Conservation (phyloP, 1,140 invertebrate genomes). For the Microvelia longipes region DNA sequence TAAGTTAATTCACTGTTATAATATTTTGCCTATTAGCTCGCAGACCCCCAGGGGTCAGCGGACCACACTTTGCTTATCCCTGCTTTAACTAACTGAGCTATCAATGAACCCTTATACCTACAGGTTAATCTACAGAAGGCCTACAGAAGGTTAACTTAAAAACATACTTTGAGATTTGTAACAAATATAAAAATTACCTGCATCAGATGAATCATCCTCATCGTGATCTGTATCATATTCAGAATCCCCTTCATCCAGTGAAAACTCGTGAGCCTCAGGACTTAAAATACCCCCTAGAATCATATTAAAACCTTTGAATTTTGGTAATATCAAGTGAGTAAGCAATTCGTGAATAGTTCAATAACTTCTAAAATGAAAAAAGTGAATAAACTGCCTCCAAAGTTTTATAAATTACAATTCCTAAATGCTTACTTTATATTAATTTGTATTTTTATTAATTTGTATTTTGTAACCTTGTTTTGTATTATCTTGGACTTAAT, state of each 20-base stretch:
- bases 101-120: too few species aligned
- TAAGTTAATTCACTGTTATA: too few species aligned
- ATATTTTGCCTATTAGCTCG: too few species aligned
- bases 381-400: too few species aligned
- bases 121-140: too few species aligned
- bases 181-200: slow-evolving; percentile 34
- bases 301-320: slow-evolving; percentile 7
- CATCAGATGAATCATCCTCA: slow-evolving; percentile 68
- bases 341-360: too few species aligned
- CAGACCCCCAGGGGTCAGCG: too few species aligned
- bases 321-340: slow-evolving; percentile 8
- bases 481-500: too few species aligned
- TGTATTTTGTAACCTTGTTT: not conserved
- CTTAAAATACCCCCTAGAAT: slow-evolving; percentile 52
- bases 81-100: too few species aligned
- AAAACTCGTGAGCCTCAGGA: slow-evolving; percentile 62
- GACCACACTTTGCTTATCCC: too few species aligned
- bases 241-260: slow-evolving; percentile 66
- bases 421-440: not conserved
- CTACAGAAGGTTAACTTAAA: too few species aligned
- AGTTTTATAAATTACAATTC: too few species aligned
- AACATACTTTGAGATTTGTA: not conserved
- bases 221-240: slow-evolving; percentile 70
- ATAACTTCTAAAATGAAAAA: slow-evolving; percentile 4
- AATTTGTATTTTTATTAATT: not conserved